Evolutionary conservation across 2,888 invertebrate species (phyloP).

Genomic region (Ceriagrion tenellum): DNA sequence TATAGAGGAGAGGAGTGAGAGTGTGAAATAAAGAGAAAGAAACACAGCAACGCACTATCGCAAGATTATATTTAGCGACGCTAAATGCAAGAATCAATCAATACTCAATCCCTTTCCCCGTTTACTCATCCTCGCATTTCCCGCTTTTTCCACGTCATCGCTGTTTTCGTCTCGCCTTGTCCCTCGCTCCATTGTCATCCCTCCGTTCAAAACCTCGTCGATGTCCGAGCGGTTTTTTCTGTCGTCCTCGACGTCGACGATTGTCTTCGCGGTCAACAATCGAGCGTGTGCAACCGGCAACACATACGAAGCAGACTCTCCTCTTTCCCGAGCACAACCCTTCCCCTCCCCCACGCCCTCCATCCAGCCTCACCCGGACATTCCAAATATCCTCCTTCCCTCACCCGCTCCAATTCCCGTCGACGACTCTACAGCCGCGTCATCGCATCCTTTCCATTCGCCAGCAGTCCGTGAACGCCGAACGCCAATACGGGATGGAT

Average conservation of each 20-base stretch:
- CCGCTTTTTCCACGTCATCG: not conserved
- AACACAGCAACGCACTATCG: not conserved
- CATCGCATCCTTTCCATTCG: not conserved
- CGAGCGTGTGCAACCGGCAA: not conserved
- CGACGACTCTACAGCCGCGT: not conserved
- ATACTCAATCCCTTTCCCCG: not conserved
- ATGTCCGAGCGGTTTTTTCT: conserved; percentile 25
- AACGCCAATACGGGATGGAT: not conserved
- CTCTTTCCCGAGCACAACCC: not conserved
- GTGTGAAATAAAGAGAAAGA: not conserved
- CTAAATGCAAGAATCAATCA: not conserved
- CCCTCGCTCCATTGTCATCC: not conserved
- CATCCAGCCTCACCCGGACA: not conserved
- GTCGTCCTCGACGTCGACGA: not conserved
- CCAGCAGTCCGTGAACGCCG: not conserved
- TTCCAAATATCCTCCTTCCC: not conserved
- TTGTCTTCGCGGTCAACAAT: conserved; percentile 25
- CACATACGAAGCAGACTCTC: too few relatives aligned
- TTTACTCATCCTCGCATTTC: not conserved
- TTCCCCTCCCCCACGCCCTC: not conserved
- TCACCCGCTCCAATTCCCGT: too few relatives aligned
- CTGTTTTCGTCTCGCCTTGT: not conserved
- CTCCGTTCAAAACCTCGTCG: not conserved
- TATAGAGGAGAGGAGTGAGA: too few relatives aligned
- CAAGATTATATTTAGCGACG: not conserved